phyloP scores from a whole-genome alignment of 2,113 vertebrate species.

The Fulica atra region DNA sequence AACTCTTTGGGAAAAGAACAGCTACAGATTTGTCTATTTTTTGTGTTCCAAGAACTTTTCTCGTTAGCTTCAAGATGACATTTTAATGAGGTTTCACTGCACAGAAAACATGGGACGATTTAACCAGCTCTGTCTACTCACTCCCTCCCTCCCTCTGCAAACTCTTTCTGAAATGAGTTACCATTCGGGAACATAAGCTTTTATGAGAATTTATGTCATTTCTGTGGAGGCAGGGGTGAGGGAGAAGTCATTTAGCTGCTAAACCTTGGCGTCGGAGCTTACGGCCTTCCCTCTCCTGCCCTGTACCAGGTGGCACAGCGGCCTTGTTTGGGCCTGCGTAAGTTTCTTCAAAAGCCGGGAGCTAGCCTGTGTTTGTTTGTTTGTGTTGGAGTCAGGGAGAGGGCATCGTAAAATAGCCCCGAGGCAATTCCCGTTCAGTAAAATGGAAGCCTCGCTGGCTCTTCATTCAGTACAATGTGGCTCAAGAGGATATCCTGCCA shows the following conservation, averaged over 20 bases:
- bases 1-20: slow-evolving; percentile 16
- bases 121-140: not conserved
- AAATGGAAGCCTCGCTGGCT: slow-evolving; percentile 61
- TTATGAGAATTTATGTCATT: not conserved
- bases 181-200: not conserved
- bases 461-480: slow-evolving; percentile 77
- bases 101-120: slow-evolving; percentile 18
- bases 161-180: slow-evolving; percentile 22
- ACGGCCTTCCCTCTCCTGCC: not conserved
- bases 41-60: slow-evolving; percentile 66
- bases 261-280: not conserved
- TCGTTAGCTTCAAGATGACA: slow-evolving; percentile 54
- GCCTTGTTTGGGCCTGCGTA: not conserved
- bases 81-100: slow-evolving; percentile 65
- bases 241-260: not conserved
- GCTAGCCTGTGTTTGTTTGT: slow-evolving; percentile 29
- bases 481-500: slow-evolving; percentile 84
- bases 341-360: slow-evolving; percentile 46
- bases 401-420: slow-evolving; percentile 38
- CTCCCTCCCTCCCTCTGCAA: not conserved
- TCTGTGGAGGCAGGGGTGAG: not conserved
- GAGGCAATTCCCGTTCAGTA: slow-evolving; percentile 37
- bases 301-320: not conserved
- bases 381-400: slow-evolving; percentile 45
- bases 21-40: slow-evolving; percentile 30